Percentiles rank a stretch among this genome's conserved stretches.
Conservation (phyloP, 30 jellyfish, hydroid and myxozoan genomes). For the Clytia hemisphaerica region DNA sequence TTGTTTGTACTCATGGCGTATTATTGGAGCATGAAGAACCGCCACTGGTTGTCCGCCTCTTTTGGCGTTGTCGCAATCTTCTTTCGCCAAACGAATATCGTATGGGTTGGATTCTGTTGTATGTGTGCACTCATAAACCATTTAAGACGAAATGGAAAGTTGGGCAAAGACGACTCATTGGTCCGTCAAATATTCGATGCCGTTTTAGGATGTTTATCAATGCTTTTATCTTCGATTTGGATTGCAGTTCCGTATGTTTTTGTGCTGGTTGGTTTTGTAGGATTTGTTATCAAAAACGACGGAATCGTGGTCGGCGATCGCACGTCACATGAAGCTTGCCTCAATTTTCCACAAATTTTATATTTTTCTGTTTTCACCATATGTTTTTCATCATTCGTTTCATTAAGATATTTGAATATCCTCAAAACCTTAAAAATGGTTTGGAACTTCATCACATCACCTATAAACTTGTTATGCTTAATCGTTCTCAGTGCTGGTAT, state of each 20-base stretch:
- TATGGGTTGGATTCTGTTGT: constrained; percentile 80
- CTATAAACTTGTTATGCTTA: not conserved
- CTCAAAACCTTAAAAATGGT: not conserved
- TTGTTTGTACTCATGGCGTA: constrained; percentile 53
- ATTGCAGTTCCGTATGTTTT: constrained; percentile 45
- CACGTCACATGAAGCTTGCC: constrained; percentile 71
- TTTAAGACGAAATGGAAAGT: constrained; percentile 3
- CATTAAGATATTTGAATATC: not conserved
- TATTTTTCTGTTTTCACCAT: constrained; percentile 59
- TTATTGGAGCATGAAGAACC: constrained; percentile 35
- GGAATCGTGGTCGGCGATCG: constrained; percentile 98
- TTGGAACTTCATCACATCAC: constrained; percentile 2
- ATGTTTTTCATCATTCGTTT: constrained; percentile 24
- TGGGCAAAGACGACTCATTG: constrained; percentile 4
- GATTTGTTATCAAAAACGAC: constrained; percentile 55
- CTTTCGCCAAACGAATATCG: constrained; percentile 88
- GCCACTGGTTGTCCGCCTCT: constrained; percentile 50
- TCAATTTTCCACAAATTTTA: constrained; percentile 72
- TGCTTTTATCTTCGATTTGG: not conserved
- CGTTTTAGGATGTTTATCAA: not conserved
- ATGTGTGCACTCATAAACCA: constrained; percentile 27
- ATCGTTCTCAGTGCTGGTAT: not conserved
- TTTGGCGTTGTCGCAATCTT: constrained; percentile 69
- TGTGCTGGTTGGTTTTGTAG: constrained; percentile 42
- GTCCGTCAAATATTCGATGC: constrained; percentile 1